Evolutionary conservation across 1,140 invertebrate species (phyloP).

Genomic region (Drosophila persimilis): DNA sequence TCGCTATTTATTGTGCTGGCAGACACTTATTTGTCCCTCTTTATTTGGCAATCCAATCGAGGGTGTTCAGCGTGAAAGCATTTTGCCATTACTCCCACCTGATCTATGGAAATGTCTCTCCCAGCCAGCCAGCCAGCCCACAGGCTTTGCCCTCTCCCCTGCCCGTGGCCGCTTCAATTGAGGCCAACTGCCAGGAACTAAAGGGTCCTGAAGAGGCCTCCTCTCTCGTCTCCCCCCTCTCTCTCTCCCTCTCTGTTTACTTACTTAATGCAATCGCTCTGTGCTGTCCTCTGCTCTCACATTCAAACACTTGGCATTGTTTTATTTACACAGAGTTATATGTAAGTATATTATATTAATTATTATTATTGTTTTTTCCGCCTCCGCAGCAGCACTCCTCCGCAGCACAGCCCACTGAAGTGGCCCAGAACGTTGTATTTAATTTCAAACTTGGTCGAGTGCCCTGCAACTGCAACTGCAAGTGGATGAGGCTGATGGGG

Average conservation of each 20-base stretch:
- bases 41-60: slow-evolving; percentile 44
- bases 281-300: slow-evolving; percentile 23
- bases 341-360: slow-evolving; percentile 5
- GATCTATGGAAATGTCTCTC: slow-evolving; percentile 28
- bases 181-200: slow-evolving; percentile 14
- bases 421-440: slow-evolving; percentile 7
- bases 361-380: not conserved
- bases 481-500: not conserved
- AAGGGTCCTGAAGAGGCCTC: slow-evolving; percentile 17
- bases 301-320: slow-evolving; percentile 44
- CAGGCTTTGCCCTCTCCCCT: too few species aligned
- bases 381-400: not conserved
- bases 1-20: slow-evolving; percentile 38
- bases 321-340: slow-evolving; percentile 38
- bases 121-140: not conserved
- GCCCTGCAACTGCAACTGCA: not conserved
- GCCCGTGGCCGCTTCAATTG: not conserved
- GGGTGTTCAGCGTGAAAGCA: slow-evolving; percentile 48
- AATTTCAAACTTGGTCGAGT: slow-evolving; percentile 6
- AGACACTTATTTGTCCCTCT: slow-evolving; percentile 40
- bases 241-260: slow-evolving; percentile 31
- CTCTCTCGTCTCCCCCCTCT: slow-evolving; percentile 8
- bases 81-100: slow-evolving; percentile 41
- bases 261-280: slow-evolving; percentile 51
- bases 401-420: not conserved